Percentiles rank a stretch among this genome's conserved stretches.
These are phyloP conservation scores for Aricia agestis DNA, from an alignment of 1,140 invertebrate species.

Conservation along the genomic window DNA sequence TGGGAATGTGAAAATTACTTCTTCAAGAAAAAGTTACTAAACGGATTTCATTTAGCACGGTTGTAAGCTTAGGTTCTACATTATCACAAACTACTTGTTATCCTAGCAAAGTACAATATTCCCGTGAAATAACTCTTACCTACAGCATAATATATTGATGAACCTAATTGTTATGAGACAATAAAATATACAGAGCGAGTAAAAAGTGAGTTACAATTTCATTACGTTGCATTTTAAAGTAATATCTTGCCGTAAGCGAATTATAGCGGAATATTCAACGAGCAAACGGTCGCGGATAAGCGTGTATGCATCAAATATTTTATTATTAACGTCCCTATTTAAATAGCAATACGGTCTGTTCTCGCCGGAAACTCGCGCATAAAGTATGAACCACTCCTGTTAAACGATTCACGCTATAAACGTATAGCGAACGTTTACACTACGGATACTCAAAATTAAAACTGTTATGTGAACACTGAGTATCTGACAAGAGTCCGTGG, in stretches of 20 bases:
- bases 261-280: constrained; percentile 65
- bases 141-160: background rate
- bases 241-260: constrained; percentile 52
- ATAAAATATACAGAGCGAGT: constrained; percentile 15
- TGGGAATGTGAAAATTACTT: too few species aligned
- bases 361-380: constrained; percentile 52
- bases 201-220: constrained; percentile 33
- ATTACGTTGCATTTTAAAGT: constrained; percentile 49
- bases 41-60: too few species aligned
- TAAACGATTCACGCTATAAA: constrained; percentile 55
- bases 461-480: constrained; percentile 33
- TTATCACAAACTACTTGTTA: too few species aligned
- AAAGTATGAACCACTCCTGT: constrained; percentile 54
- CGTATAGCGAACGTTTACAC: constrained; percentile 42
- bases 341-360: constrained; percentile 55
- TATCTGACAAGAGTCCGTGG: constrained; percentile 18
- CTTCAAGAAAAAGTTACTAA: too few species aligned
- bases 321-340: constrained; percentile 60
- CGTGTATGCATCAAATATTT: constrained; percentile 60
- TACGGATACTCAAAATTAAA: constrained; percentile 49
- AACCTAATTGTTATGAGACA: constrained; percentile 5
- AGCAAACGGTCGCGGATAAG: constrained; percentile 52
- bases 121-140: too few species aligned
- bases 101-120: too few species aligned
- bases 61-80: too few species aligned